phyloP scores from a whole-genome alignment of 2,113 vertebrate species.

The Mormoops blainvillei region DNA sequence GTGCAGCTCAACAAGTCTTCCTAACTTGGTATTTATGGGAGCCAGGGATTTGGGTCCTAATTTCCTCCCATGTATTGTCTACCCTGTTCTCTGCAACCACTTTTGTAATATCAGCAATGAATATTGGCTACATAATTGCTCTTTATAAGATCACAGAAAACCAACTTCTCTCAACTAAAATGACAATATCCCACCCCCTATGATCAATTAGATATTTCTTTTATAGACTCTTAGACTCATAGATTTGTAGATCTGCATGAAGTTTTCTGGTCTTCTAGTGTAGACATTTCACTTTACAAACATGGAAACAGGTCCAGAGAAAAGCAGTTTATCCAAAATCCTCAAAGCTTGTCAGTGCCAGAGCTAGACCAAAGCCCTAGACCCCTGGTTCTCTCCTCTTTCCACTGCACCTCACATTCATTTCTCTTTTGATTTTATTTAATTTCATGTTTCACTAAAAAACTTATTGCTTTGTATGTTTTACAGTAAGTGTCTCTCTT shows the following conservation, averaged over 20 bases:
- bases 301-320: not conserved
- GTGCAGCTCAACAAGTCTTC: not conserved
- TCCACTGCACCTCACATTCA: not conserved
- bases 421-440: constrained; percentile 15
- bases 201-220: not conserved
- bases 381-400: not conserved
- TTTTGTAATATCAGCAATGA: not conserved
- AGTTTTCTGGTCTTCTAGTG: not conserved
- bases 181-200: not conserved
- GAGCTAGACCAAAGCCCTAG: not conserved
- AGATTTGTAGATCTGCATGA: not conserved
- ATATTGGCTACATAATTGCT: not conserved
- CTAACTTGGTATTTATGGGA: not conserved
- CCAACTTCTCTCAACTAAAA: not conserved
- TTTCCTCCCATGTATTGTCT: not conserved
- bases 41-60: not conserved
- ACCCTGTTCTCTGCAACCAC: not conserved
- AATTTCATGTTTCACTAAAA: not conserved
- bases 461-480: not conserved
- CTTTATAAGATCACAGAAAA: not conserved
- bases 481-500: not conserved
- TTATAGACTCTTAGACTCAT: not conserved
- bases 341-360: not conserved
- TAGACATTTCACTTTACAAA: not conserved
- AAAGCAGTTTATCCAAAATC: not conserved